Conservation (phyloP, 2,797 vertebrate species). For the Spheniscus humboldti region DNA sequence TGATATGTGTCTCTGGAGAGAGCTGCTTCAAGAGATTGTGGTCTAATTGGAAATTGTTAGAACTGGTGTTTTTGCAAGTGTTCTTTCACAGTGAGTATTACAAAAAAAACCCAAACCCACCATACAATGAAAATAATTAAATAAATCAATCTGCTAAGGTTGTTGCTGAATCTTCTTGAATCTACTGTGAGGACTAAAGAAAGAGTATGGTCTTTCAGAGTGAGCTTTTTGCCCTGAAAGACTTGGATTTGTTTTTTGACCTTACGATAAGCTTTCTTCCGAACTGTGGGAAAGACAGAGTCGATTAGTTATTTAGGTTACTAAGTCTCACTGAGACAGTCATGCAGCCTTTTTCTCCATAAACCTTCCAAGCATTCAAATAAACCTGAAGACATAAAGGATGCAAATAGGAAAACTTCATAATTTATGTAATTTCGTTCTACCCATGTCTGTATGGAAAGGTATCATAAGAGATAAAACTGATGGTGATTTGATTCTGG, state of each 20-base stretch:
- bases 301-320: not conserved
- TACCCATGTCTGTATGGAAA: not conserved
- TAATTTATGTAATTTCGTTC: not conserved
- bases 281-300: not conserved
- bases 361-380: not conserved
- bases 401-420: not conserved
- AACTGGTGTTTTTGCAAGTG: not conserved
- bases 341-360: not conserved
- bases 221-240: not conserved
- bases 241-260: not conserved
- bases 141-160: not conserved
- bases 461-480: not conserved
- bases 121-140: not conserved
- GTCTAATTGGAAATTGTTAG: not conserved
- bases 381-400: not conserved
- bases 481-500: not conserved
- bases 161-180: not conserved
- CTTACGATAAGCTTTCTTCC: not conserved
- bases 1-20: not conserved
- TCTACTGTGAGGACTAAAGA: not conserved
- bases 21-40: not conserved
- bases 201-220: not conserved
- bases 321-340: not conserved
- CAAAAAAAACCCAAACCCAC: rapidly evolving
- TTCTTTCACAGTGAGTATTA: not conserved